These are phyloP conservation scores for Lycophotia porphyrea DNA, from an alignment of 2,888 invertebrate genomes.

Conservation along the genomic window DNA sequence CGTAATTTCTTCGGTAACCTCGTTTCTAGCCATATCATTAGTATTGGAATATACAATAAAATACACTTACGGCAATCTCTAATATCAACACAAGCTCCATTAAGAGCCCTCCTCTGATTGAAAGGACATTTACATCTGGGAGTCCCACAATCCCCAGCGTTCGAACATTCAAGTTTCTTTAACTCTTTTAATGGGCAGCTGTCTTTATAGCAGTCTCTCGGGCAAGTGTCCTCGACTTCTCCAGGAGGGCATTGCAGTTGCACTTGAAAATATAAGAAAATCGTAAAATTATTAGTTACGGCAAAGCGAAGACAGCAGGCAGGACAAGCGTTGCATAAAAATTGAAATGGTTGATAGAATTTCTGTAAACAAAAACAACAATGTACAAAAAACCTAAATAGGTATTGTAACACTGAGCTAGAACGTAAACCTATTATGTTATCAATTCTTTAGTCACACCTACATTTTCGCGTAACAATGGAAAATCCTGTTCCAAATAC, in stretches of 20 bases:
- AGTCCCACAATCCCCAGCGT: constrained; percentile 42
- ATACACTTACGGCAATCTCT: constrained; percentile 73
- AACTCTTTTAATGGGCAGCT: constrained; percentile 65
- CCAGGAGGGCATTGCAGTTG: constrained; percentile 54
- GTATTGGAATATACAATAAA: neutral
- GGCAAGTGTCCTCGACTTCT: constrained; percentile 60
- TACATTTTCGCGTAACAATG: constrained; percentile 14
- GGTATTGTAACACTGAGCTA: neutral
- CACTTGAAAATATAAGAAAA: constrained; percentile 33
- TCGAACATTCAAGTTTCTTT: constrained; percentile 32
- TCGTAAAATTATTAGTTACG: neutral
- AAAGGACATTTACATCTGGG: constrained; percentile 70
- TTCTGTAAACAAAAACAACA: neutral
- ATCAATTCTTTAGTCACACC: constrained; percentile 7
- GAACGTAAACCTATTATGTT: too few relatives aligned
- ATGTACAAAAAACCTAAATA: neutral
- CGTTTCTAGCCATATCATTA: neutral
- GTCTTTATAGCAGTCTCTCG: constrained; percentile 60
- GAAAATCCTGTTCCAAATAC: constrained; percentile 24
- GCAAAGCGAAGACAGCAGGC: neutral
- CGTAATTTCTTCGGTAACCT: neutral
- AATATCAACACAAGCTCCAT: constrained; percentile 71
- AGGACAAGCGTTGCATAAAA: neutral
- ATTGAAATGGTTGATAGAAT: neutral
- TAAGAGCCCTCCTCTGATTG: constrained; percentile 65